phyloP scores from a whole-genome alignment of 2,113 vertebrate species.

The Piaya cayana region DNA sequence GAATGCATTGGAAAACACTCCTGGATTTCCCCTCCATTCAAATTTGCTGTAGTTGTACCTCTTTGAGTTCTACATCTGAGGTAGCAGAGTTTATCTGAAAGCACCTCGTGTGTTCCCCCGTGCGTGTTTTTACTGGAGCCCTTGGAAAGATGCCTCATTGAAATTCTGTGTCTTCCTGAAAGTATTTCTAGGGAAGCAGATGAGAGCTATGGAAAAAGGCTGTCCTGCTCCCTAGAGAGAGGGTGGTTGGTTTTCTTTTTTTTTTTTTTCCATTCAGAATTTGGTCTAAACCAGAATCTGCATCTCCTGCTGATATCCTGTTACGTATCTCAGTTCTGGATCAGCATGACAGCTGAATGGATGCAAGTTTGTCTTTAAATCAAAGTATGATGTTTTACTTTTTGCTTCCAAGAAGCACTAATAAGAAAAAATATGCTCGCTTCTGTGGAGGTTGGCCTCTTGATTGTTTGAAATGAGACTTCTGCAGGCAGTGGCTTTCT shows the following conservation, averaged over 20 bases:
- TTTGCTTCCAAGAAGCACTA: neutral
- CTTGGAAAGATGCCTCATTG: neutral
- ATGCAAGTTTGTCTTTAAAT: neutral
- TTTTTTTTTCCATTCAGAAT: neutral
- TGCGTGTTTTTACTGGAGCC: neutral
- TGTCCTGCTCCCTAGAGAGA: neutral
- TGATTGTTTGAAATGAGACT: neutral
- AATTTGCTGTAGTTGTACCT: neutral
- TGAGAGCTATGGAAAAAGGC: neutral
- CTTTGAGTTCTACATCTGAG: neutral
- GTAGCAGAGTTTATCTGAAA: neutral
- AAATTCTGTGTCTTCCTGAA: neutral
- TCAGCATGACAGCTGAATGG: neutral
- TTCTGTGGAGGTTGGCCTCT: neutral
- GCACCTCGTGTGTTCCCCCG: neutral
- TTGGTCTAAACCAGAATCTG: neutral
- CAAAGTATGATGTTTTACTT: neutral
- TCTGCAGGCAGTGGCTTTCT: neutral
- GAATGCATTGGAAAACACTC: neutral
- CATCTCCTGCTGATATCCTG: neutral
- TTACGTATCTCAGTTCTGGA: neutral
- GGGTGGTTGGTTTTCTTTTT: too few species aligned
- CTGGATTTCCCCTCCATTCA: neutral
- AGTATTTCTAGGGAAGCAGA: neutral
- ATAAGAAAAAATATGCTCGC: neutral